Percentiles rank a stretch among this genome's conserved stretches.
Evolutionary conservation across 2,113 vertebrate genomes (phyloP).

Genomic region (Ranitomeya variabilis): DNA sequence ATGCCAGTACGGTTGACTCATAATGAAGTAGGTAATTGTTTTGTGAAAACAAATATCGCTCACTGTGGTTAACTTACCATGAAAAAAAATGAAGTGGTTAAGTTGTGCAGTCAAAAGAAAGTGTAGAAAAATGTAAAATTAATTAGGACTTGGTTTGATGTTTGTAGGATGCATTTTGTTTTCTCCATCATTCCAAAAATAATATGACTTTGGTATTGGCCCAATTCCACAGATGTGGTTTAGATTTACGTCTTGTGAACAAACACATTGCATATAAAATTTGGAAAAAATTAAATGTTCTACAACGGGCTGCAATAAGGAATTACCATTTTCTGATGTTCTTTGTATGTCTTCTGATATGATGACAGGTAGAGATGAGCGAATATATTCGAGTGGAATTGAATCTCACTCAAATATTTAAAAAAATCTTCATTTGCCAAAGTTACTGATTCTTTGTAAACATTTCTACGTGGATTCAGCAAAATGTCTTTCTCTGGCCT

Average conservation of each 20-base stretch:
- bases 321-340: too few species aligned
- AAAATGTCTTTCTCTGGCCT: too few species aligned
- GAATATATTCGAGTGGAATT: too few species aligned
- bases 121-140: not conserved
- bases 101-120: not conserved
- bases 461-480: too few species aligned
- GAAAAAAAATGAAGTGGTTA: not conserved
- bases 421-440: too few species aligned
- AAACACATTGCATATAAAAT: too few species aligned
- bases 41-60: constrained; percentile 1
- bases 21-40: not conserved
- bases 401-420: too few species aligned
- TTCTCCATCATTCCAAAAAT: not conserved
- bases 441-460: too few species aligned
- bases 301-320: too few species aligned
- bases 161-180: not conserved
- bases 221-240: not conserved
- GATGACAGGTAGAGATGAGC: too few species aligned
- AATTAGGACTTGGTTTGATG: not conserved
- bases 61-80: not conserved
- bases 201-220: not conserved
- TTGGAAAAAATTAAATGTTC: too few species aligned
- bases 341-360: too few species aligned
- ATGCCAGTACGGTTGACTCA: not conserved
- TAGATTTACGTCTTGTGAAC: not conserved